phyloP scores from a whole-genome alignment of 2,888 invertebrate species.

The Nemapogon koenigi region DNA sequence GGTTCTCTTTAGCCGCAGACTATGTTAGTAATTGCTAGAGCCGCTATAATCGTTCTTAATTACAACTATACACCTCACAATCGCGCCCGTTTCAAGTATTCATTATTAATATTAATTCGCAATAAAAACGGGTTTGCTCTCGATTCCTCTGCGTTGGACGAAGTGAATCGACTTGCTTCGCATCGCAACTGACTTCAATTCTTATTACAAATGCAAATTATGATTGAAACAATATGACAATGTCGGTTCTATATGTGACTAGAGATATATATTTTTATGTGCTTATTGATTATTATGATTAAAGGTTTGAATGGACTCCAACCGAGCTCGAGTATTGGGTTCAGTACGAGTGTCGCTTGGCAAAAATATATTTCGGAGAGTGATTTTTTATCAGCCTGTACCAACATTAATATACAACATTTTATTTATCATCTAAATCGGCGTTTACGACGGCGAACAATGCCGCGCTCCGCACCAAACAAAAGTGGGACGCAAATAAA shows the following conservation, averaged over 20 bases:
- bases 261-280: too few species aligned
- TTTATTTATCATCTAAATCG: slow-evolving; percentile 64
- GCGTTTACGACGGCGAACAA: slow-evolving; percentile 61
- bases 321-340: too few species aligned
- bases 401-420: slow-evolving; percentile 33
- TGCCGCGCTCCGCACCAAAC: slow-evolving; percentile 58
- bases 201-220: slow-evolving; percentile 8
- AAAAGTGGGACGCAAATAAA: slow-evolving; percentile 66
- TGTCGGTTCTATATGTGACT: background rate
- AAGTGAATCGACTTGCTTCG: background rate
- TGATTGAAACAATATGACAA: slow-evolving; percentile 9
- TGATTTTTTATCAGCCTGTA: slow-evolving; percentile 23
- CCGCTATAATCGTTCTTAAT: slow-evolving; percentile 55
- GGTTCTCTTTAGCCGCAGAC: slow-evolving; percentile 31
- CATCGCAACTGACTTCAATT: slow-evolving; percentile 8
- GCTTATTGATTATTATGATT: too few species aligned
- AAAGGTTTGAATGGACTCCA: too few species aligned
- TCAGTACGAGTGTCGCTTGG: too few species aligned
- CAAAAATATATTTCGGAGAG: too few species aligned
- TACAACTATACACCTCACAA: slow-evolving; percentile 53
- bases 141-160: slow-evolving; percentile 18
- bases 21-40: slow-evolving; percentile 44
- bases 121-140: slow-evolving; percentile 46
- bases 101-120: slow-evolving; percentile 57
- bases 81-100: slow-evolving; percentile 52